Base-by-base conservation (phyloP, 2,888 invertebrate species). In the Branchipolynoe longqiensis region DNA sequence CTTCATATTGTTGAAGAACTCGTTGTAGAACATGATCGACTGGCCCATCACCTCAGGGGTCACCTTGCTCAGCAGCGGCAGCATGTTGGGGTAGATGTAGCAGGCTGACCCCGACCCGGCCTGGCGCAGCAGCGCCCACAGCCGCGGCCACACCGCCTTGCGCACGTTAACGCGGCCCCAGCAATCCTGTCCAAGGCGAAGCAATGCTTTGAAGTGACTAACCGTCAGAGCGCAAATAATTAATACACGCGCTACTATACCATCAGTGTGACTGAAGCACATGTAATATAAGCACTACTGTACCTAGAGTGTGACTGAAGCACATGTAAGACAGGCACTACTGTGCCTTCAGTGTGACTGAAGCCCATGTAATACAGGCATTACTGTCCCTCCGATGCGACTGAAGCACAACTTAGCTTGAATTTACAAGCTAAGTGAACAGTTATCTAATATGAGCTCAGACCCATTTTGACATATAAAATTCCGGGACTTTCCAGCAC, bases 31-130 rank as follows among this genome's bases (percentile, higher is more conserved):
- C 41, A 87, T 90, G 38, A 87, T 73, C 1, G 86, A 85, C 58
- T 90, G 88, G 8, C 88, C 87, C 87, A 89, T 87, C 83, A 91
- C 87, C 36, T 95, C 94, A 28, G 94, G 93, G 6, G 96, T 96
- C 89, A 97, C 94, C 90, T 95, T 95, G 2, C 96, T 96, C 78
- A 98, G 92, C 87, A 98, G 94, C 14, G 97, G 97, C 85, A 97
- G 94, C 85, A 98, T 93, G 93, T 96, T 96, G 31, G 96, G 96
- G 86, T 96, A 96, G 89, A 97, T 95, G 8, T 95, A 95, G 83
- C 95, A 94, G 12, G 97, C 97, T 93, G 96, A 96, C 38, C 97
- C 97, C 94, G 96, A 95, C 0, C 97, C 97, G 82, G 96, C 97
- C 90, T 95, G 95, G 88, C 95, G 95, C 62, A 97, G 92, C 59